Percentiles rank a stretch among this genome's conserved stretches.
These are phyloP conservation scores for Macroglossus sobrinus DNA, from an alignment of 2,113 vertebrate genomes.

Conservation along the genomic window DNA sequence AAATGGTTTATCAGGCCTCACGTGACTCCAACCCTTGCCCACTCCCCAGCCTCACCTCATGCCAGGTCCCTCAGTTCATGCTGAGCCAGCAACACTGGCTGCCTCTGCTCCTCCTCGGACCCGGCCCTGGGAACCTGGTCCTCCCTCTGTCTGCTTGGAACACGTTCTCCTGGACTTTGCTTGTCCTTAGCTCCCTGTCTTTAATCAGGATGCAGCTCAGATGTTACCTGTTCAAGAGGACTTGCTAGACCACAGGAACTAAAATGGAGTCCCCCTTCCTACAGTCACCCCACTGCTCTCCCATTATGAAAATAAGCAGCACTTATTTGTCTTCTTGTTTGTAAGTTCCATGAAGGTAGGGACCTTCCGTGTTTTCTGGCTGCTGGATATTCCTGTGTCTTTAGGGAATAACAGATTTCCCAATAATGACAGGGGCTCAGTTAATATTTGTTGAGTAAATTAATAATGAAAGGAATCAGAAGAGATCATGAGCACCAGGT, in stretches of 20 bases:
- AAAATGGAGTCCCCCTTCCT: not conserved
- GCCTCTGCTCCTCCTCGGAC: not conserved
- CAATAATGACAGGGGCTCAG: not conserved
- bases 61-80: accelerated
- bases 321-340: not conserved
- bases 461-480: not conserved
- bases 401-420: not conserved
- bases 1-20: not conserved
- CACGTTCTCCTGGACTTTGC: not conserved
- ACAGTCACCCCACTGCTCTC: not conserved
- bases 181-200: not conserved
- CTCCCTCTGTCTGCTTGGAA: not conserved
- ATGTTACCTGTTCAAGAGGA: not conserved
- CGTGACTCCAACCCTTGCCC: accelerated
- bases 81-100: not conserved
- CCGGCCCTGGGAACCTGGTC: too few species aligned
- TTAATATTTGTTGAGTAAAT: not conserved
- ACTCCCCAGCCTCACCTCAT: not conserved
- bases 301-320: too few species aligned
- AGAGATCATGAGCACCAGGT: not conserved
- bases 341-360: not conserved
- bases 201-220: not conserved
- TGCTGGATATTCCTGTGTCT: not conserved
- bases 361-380: not conserved
- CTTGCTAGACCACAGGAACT: not conserved